Evolutionary conservation across 2,888 invertebrate species (phyloP), one percentile per base, ranked within the genome.

Genomic region (Phalangium opilio): DNA sequence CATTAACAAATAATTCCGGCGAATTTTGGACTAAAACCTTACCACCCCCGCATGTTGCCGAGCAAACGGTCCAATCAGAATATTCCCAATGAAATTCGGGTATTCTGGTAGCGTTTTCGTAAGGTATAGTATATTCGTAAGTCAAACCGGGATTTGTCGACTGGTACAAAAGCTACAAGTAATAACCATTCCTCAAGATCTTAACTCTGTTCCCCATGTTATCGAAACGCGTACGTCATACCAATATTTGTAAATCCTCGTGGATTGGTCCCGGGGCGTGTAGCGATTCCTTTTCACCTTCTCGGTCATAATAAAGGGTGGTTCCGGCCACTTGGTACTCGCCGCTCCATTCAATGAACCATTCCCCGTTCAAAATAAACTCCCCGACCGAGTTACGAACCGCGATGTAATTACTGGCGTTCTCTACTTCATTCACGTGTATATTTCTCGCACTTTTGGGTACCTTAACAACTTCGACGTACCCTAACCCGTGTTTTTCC

Each of bases 311-410:
- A 52, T 83, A 73, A 43, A 84, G 77, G 54, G 78, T 76, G 2
- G 83, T 74, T 44, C 83, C 83, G 14, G 82, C 85, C 45, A 84
- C 79, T 55, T 77, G 74, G 64, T 86, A 86, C 67, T 86, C 86
- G 10, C 82, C 82, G 42, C 82, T 79, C 69, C 69, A 69, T 57
- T 68, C 66, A 44, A 69, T 69, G 45, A 65, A 82, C 81, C 79
- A 72, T 60, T 81, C 75, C 51, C 82, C 85, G 62, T 82, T 86
- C 50, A 89, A 70, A 66, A 79, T 84, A 63, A 81, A 81, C 60
- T 74, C 75, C 46, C 76, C 77, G 12, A 75, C 73, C 42, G 75
- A 73, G 14, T 77, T 77, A 49, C 77, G 78, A 44, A 87, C 75
- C n/a, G 83, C 80, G 54, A 89, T 73, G 61, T 78, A 85, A 64